phyloP scores from a whole-genome alignment of 2,888 invertebrate genomes.

The Anodontia alba region DNA sequence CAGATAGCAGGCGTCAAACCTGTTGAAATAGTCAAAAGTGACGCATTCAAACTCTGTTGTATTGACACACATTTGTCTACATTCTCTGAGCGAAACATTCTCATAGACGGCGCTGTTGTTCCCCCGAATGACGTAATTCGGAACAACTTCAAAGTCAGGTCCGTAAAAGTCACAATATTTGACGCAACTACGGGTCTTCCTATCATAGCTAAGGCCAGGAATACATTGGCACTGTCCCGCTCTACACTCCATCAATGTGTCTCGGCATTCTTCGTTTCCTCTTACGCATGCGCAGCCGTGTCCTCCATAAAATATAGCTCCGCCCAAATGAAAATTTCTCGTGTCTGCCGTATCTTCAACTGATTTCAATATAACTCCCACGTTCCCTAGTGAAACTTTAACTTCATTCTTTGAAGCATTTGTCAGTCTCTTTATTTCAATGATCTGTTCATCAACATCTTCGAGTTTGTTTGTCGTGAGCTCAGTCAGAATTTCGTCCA shows the following conservation, averaged over 20 bases:
- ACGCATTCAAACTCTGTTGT: not conserved
- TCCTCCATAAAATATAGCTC: constrained; percentile 6
- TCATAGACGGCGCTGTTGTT: not conserved
- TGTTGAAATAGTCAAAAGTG: not conserved
- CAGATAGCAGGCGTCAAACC: not conserved
- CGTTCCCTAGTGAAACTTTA: not conserved
- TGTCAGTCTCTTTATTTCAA: not conserved
- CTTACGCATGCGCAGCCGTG: not conserved
- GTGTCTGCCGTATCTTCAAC: not conserved
- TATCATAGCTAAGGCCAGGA: not conserved
- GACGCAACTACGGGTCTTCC: not conserved
- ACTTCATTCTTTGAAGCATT: not conserved
- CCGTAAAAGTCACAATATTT: not conserved
- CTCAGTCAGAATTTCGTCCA: not conserved
- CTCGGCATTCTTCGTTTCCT: not conserved
- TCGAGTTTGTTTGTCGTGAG: not conserved
- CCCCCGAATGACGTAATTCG: not conserved
- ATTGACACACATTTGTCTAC: not conserved
- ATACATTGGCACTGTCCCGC: not conserved
- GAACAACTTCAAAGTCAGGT: not conserved
- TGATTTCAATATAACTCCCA: not conserved
- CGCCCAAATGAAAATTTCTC: not conserved
- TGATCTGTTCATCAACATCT: not conserved
- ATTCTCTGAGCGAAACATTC: not conserved
- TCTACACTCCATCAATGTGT: not conserved